Conservation (phyloP, 2,113 vertebrate genomes). For the Calypte anna region DNA sequence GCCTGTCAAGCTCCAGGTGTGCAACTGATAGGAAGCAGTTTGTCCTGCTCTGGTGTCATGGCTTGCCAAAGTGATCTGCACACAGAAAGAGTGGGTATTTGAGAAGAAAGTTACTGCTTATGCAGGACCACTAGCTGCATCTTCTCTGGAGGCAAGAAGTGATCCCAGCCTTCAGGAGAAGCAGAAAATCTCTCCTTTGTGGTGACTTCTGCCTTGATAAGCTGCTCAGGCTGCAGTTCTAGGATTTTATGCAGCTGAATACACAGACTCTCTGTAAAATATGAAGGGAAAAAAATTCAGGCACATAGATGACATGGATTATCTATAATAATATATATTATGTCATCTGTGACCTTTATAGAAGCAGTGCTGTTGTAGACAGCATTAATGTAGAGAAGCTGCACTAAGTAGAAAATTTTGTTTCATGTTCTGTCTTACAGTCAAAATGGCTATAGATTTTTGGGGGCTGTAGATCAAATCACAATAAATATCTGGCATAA, state of each 20-base stretch:
- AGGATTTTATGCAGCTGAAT: not conserved
- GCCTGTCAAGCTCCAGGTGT: not conserved
- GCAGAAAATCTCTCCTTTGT: not conserved
- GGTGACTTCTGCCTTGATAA: not conserved
- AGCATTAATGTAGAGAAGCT: constrained; percentile 3
- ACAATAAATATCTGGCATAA: not conserved
- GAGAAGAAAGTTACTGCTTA: not conserved
- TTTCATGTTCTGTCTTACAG: not conserved
- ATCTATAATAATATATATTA: constrained; percentile 47
- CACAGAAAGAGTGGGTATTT: not conserved
- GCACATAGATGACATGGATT: constrained; percentile 9
- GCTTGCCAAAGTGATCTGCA: not conserved
- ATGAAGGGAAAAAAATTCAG: not conserved
- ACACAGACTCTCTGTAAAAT: not conserved
- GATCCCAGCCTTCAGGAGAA: not conserved
- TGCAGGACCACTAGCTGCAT: not conserved
- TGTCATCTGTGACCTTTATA: constrained; percentile 50
- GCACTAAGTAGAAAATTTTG: constrained; percentile 16
- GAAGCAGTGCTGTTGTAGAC: constrained; percentile 4
- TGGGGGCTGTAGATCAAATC: not conserved
- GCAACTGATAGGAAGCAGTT: not conserved
- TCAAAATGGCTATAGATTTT: not conserved
- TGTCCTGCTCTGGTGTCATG: not conserved
- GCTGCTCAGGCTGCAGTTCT: not conserved
- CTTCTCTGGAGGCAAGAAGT: not conserved